phyloP scores from a whole-genome alignment of 1,140 invertebrate genomes.

The Caerostris darwini region DNA sequence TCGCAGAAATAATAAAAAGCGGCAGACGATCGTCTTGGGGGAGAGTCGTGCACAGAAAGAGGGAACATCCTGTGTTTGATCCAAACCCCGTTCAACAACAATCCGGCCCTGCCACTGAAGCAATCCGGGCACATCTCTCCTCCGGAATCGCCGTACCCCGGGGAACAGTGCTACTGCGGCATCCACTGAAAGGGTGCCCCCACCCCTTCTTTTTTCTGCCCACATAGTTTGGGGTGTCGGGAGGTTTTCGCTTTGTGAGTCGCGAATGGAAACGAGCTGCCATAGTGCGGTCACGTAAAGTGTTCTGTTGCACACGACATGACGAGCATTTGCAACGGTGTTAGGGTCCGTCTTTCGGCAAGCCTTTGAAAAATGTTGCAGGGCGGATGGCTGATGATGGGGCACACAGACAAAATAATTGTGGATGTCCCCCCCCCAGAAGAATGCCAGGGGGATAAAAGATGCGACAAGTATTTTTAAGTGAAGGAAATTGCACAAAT shows the following conservation, averaged over 20 bases:
- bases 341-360: too few relatives aligned
- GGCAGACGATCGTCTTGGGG: background rate
- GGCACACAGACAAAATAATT: background rate
- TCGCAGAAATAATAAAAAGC: background rate
- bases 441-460: background rate
- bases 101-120: too few relatives aligned
- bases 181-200: background rate
- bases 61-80: background rate
- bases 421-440: too few relatives aligned
- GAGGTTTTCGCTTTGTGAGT: background rate
- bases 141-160: background rate
- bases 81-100: too few relatives aligned
- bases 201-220: background rate
- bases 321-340: background rate
- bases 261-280: background rate
- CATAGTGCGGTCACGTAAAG: background rate
- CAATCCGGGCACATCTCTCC: background rate
- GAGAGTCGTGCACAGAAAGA: too few relatives aligned
- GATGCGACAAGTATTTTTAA: too few relatives aligned
- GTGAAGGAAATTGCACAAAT: too few relatives aligned
- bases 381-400: background rate
- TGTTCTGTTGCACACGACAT: background rate
- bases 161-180: too few relatives aligned
- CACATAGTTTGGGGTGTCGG: background rate
- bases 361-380: background rate